phyloP scores from a whole-genome alignment of 2,888 invertebrate species.

The Dynastes tityus region DNA sequence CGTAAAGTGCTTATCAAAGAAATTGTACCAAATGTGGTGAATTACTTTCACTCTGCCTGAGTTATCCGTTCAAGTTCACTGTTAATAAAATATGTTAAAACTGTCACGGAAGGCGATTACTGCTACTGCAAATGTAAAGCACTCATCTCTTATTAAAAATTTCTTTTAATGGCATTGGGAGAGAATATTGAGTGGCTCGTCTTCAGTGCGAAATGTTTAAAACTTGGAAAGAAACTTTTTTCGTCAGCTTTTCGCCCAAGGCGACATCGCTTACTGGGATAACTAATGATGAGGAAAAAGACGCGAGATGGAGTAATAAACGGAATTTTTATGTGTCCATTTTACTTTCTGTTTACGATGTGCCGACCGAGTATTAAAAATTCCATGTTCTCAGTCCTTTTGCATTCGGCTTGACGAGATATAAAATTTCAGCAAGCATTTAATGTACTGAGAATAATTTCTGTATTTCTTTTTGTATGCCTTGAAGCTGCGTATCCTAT shows the following conservation, averaged over 20 bases:
- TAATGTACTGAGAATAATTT: slow-evolving; percentile 27
- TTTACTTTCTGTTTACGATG: slow-evolving; percentile 39
- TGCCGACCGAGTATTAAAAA: slow-evolving; percentile 16
- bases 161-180: slow-evolving; percentile 31
- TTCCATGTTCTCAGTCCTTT: slow-evolving; percentile 14
- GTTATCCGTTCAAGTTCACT: no score
- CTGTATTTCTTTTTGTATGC: background rate
- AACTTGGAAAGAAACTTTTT: slow-evolving; percentile 18
- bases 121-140: slow-evolving; percentile 15
- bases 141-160: slow-evolving; percentile 40
- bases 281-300: slow-evolving; percentile 2
- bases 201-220: slow-evolving; percentile 13
- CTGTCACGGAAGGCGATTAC: slow-evolving; percentile 28
- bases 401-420: slow-evolving; percentile 10
- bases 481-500: background rate
- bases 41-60: no score
- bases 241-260: background rate
- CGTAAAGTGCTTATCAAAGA: no score
- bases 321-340: slow-evolving; percentile 37
- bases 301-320: slow-evolving; percentile 14
- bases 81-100: background rate
- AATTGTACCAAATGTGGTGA: no score
- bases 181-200: slow-evolving; percentile 18
- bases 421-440: slow-evolving; percentile 27
- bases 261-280: background rate